phyloP scores from a whole-genome alignment of 2,888 invertebrate genomes.

The Nomada goodeniana region DNA sequence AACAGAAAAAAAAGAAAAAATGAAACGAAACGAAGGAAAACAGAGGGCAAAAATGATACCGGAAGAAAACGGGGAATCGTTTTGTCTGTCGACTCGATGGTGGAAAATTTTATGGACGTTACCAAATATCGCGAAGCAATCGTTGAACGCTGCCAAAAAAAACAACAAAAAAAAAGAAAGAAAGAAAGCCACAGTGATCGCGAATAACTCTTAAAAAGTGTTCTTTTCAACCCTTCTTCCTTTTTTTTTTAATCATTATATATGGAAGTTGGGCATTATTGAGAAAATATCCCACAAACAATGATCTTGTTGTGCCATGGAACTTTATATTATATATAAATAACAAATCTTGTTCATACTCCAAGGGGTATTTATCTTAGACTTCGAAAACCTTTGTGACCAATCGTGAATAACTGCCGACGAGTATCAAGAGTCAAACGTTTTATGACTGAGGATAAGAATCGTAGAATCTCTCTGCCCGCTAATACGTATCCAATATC shows the following conservation, averaged over 20 bases:
- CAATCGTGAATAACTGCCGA: constrained; percentile 68
- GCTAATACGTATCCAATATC: constrained; percentile 54
- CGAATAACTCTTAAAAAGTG: constrained; percentile 24
- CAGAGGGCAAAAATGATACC: not conserved
- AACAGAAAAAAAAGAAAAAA: constrained; percentile 6
- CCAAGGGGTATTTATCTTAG: constrained; percentile 35
- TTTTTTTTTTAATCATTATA: constrained; percentile 20
- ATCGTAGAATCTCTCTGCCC: constrained; percentile 52
- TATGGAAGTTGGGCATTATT: constrained; percentile 29
- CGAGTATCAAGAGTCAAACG: constrained; percentile 45
- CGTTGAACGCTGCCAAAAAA: constrained; percentile 62
- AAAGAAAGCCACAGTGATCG: constrained; percentile 29
- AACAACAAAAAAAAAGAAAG: constrained; percentile 22
- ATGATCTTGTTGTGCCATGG: constrained; percentile 74
- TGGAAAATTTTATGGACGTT: constrained; percentile 45
- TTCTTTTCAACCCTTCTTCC: constrained; percentile 23
- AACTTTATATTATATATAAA: constrained; percentile 49
- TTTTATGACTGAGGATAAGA: constrained; percentile 46
- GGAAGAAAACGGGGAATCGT: constrained; percentile 9
- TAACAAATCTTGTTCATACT: constrained; percentile 47
- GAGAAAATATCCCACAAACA: constrained; percentile 55
- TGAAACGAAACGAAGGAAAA: not conserved
- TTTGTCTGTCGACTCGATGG: constrained; percentile 34
- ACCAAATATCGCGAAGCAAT: constrained; percentile 51
- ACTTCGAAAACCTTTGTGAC: constrained; percentile 53